Percentiles rank a stretch among this genome's conserved stretches.
Conservation (phyloP, 2,113 vertebrate species). For the Empidonax traillii region DNA sequence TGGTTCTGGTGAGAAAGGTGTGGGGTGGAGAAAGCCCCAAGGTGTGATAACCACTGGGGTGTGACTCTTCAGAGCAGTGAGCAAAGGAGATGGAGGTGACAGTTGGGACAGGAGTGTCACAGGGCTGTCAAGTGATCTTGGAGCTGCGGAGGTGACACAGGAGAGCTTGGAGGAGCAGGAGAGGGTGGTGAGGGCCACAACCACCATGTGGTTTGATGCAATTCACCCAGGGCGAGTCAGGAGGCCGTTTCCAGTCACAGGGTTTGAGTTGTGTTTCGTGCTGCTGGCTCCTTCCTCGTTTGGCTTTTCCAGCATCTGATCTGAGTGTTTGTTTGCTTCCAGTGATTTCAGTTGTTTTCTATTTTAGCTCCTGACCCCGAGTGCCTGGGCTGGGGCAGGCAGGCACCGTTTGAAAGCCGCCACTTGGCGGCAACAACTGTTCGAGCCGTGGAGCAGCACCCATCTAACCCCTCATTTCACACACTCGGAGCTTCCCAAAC, state of each 20-base stretch:
- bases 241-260: constrained; percentile 28
- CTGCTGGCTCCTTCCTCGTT: constrained; percentile 31
- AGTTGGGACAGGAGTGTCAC: background rate
- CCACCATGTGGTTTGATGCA: background rate
- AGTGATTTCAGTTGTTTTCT: constrained; percentile 66
- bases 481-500: constrained; percentile 61
- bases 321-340: constrained; percentile 52
- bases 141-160: background rate
- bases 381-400: constrained; percentile 53
- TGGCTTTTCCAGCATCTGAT: constrained; percentile 55
- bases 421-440: constrained; percentile 65
- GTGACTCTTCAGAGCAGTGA: background rate
- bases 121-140: background rate
- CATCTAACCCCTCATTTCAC: constrained; percentile 67
- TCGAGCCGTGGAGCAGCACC: constrained; percentile 52
- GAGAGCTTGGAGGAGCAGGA: background rate
- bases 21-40: background rate
- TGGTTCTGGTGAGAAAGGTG: background rate
- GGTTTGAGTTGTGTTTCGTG: background rate
- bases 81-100: background rate
- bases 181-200: background rate
- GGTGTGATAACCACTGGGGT: background rate
- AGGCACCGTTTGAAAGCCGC: constrained; percentile 63
- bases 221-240: background rate
- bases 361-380: constrained; percentile 57